Evolutionary conservation across 1,140 invertebrate species (phyloP), one percentile per base, ranked within the genome.

Genomic region (Drosophila suzukii): DNA sequence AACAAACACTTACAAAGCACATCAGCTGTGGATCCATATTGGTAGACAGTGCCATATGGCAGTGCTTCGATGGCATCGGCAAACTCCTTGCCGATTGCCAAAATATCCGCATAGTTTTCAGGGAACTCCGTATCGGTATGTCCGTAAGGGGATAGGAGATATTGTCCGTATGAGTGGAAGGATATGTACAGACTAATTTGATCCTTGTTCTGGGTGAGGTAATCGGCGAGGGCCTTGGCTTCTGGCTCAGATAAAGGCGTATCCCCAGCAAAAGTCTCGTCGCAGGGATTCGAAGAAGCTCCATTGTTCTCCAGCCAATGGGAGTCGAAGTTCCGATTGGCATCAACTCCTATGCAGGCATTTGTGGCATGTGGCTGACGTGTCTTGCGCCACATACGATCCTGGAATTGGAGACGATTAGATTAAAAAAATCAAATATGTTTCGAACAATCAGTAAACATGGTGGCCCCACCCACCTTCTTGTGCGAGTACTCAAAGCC

Each of bases 201-300:
- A 7, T 91, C 72, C 12, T 85, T 90, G 41, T 94, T 93, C 0
- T 86, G 77, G n/a, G 92, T 85, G 8, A 96, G 85, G 51, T 94
- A 95, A 5, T 94, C 91, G 1, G 94, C 93, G 2, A 97, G 81
- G 4, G 94, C 93, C 41, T 91, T 92, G 0, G 95, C 94, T 92
- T 98, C 97, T 0, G 94, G 93, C 92, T 98, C 97, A 0, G 97
- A 97, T 77, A 97, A 97, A 0, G 96, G 92, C 11, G 91, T 91
- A 0, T 93, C 81, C 0, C 97, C 97, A 15, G 94, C 95, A 88
- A 95, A 98, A 3, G 93, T 95, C 3, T 96, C 94, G 11, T 92
- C 93, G 75, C 96, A 96, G 0, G 95, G 95, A 76, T 91, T 44
- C 0, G 0, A 0, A 0, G 82, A 91, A 4, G 81, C 80, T 3